Conservation (phyloP, 1,140 invertebrate genomes). For the Calephelis virginiensis region DNA sequence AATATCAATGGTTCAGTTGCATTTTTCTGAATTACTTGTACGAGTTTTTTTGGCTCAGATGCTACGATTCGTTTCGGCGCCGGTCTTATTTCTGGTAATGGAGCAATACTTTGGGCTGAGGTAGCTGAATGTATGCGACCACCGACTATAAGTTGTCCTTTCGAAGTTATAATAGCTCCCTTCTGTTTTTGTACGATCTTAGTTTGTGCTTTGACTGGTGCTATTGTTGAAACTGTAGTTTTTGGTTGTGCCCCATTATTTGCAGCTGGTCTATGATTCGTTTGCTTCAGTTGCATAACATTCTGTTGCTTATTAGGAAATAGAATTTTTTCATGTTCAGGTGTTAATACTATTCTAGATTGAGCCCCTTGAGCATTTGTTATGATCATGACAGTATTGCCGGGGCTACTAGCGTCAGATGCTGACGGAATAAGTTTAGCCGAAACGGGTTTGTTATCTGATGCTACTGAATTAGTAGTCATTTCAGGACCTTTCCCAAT, state of each 20-base stretch:
- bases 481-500: slow-evolving; percentile 48
- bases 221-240: slow-evolving; percentile 45
- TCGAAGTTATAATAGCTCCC: slow-evolving; percentile 74
- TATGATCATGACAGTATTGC: slow-evolving; percentile 80
- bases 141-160: slow-evolving; percentile 76
- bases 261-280: slow-evolving; percentile 55
- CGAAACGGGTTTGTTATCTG: slow-evolving; percentile 69
- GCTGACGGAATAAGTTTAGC: slow-evolving; percentile 68
- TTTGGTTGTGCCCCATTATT: slow-evolving; percentile 44
- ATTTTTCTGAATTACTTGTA: slow-evolving; percentile 59
- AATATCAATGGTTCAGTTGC: slow-evolving; percentile 62
- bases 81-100: slow-evolving; percentile 60
- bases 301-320: slow-evolving; percentile 71
- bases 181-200: slow-evolving; percentile 68
- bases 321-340: slow-evolving; percentile 80
- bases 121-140: slow-evolving; percentile 44
- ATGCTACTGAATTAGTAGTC: slow-evolving; percentile 25
- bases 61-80: slow-evolving; percentile 54
- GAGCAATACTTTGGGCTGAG: slow-evolving; percentile 73
- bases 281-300: slow-evolving; percentile 67
- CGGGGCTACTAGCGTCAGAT: slow-evolving; percentile 47
- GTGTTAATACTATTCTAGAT: slow-evolving; percentile 78
- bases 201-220: slow-evolving; percentile 51
- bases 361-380: slow-evolving; percentile 80
- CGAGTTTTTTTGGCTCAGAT: slow-evolving; percentile 56